Percentiles rank a stretch among this genome's conserved stretches.
Conservation (phyloP, 2,113 vertebrate genomes). For the Tonatia bakeri region DNA sequence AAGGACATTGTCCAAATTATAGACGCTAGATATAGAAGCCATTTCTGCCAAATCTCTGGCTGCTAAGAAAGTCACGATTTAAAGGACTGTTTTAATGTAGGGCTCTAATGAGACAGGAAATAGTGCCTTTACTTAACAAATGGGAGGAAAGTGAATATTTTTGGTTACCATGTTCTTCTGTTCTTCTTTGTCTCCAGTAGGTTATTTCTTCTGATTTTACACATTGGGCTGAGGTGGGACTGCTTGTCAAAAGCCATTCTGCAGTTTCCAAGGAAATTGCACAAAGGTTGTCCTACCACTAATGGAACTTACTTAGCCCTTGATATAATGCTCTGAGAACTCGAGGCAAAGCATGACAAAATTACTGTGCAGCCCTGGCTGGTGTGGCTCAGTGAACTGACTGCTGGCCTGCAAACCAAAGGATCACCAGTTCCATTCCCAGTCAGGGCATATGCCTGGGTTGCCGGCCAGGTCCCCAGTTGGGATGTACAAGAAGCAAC, state of each 20-base stretch:
- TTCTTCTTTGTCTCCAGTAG: not conserved
- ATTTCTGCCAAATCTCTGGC: not conserved
- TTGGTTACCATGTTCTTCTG: not conserved
- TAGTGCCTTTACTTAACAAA: not conserved
- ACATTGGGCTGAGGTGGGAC: slow-evolving; percentile 58
- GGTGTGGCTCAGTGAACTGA: too few species aligned
- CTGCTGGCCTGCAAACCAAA: too few species aligned
- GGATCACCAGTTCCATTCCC: too few species aligned
- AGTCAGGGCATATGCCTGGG: too few species aligned
- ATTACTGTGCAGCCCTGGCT: not conserved
- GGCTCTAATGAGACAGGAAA: slow-evolving; percentile 9
- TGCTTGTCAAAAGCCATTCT: slow-evolving; percentile 63
- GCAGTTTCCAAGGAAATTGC: slow-evolving; percentile 73
- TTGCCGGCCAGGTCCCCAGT: too few species aligned
- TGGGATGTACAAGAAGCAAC: too few species aligned
- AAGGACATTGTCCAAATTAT: slow-evolving; percentile 1
- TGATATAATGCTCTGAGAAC: slow-evolving; percentile 18
- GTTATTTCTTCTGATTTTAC: slow-evolving; percentile 60
- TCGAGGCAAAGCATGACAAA: not conserved
- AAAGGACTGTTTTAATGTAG: slow-evolving; percentile 44
- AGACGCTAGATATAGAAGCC: not conserved
- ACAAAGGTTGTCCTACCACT: slow-evolving; percentile 60
- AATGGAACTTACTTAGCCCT: slow-evolving; percentile 66
- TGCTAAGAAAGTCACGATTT: not conserved
- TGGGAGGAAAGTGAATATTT: not conserved